A percentile compares a stretch with the other conserved stretches of the same genome.
Evolutionary conservation across 2,797 vertebrate genomes (phyloP).

Genomic region (Monodelphis domestica): DNA sequence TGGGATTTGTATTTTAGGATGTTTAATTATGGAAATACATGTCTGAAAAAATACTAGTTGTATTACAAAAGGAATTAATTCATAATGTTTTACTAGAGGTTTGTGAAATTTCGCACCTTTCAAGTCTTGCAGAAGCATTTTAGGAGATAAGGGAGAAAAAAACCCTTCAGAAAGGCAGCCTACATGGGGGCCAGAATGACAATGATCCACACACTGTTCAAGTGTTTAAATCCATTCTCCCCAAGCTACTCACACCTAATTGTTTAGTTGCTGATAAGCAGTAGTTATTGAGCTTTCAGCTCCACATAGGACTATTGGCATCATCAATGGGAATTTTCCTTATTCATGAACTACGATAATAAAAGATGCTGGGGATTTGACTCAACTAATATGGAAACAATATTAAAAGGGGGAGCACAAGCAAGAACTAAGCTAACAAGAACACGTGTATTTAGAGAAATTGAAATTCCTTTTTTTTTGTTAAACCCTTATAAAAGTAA

Average conservation of each 20-base stretch:
- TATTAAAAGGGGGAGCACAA: conserved; percentile 52
- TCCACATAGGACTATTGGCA: conserved; percentile 30
- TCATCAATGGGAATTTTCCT: conserved; percentile 71
- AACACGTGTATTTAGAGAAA: conserved; percentile 27
- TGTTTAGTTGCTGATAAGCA: conserved; percentile 74
- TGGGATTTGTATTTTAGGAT: conserved; percentile 79
- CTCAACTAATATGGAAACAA: neutral
- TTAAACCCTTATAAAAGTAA: conserved; percentile 16
- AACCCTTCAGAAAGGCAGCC: conserved; percentile 51
- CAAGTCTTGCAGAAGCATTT: conserved; percentile 52
- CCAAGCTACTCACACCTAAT: conserved; percentile 75
- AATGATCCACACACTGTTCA: conserved; percentile 63
- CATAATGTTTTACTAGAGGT: conserved; percentile 63
- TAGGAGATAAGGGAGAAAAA: neutral
- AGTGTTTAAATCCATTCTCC: conserved; percentile 68
- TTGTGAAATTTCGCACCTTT: conserved; percentile 67
- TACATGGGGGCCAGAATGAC: conserved; percentile 50
- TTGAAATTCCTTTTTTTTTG: conserved; percentile 41
- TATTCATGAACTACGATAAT: conserved; percentile 66
- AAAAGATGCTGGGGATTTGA: conserved; percentile 53
- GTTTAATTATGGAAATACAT: conserved; percentile 76
- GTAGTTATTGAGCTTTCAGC: conserved; percentile 72
- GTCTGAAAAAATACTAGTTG: conserved; percentile 75
- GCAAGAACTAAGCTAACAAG: conserved; percentile 46
- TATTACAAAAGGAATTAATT: conserved; percentile 68